Evolutionary conservation across 2,113 vertebrate species (phyloP).

Genomic region (Holacanthus passer): DNA sequence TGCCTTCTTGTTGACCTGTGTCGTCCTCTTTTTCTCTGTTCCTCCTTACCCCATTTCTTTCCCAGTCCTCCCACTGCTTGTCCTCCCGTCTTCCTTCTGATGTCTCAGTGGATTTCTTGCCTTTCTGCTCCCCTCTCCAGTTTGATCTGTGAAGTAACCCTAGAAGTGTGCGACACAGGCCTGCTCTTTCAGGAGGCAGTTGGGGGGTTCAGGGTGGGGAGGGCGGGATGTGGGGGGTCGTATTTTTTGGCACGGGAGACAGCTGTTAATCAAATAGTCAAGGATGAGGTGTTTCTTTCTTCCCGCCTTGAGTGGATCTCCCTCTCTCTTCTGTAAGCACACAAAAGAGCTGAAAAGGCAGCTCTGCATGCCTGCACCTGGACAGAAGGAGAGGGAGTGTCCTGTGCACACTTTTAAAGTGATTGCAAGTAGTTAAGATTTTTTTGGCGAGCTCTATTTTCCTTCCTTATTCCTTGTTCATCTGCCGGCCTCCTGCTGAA

Average conservation of each 20-base stretch:
- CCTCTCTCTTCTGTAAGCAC: constrained; percentile 46
- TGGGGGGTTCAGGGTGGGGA: constrained; percentile 52
- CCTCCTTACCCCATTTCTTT: constrained; percentile 36
- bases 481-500: constrained; percentile 29
- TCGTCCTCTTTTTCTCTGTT: constrained; percentile 14
- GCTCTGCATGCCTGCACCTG: constrained; percentile 79
- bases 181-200: constrained; percentile 74
- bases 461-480: constrained; percentile 22
- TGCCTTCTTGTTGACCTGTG: constrained; percentile 42
- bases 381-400: constrained; percentile 62
- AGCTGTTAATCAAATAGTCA: constrained; percentile 87
- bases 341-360: constrained; percentile 77
- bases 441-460: constrained; percentile 36
- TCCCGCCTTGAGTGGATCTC: constrained; percentile 74
- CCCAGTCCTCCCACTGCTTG: constrained; percentile 56
- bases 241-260: constrained; percentile 75
- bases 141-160: constrained; percentile 82
- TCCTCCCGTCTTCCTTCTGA: constrained; percentile 58
- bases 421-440: constrained; percentile 63
- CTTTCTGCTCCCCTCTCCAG: constrained; percentile 76
- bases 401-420: constrained; percentile 64
- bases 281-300: constrained; percentile 82
- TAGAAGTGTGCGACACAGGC: constrained; percentile 85
- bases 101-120: constrained; percentile 78
- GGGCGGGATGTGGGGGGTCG: constrained; percentile 50